Base-by-base conservation (phyloP, 1,140 invertebrate species). In the Centruroides sculpturatus region DNA sequence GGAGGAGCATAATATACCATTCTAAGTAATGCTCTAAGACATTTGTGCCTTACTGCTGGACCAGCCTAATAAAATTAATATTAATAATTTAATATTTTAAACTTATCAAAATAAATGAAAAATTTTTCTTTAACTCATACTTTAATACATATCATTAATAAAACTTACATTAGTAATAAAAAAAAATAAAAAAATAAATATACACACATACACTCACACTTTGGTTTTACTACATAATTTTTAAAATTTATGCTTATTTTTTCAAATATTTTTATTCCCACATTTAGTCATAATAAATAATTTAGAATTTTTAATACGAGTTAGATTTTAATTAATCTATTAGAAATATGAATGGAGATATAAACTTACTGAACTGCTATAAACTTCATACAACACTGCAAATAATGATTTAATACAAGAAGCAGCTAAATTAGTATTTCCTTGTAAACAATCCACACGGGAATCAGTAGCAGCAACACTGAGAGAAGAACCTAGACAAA, bases 1-100 rank as follows among this genome's bases (percentile, higher is more conserved):
- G 71, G 65, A 11, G 68, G 64, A 36, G 92, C 87, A 74, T 94
- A 96, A 75, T 92, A 95, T 1, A 98, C 89, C 86, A 97, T 96
- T 56, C 93, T 81, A 12, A 98, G 78, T 34, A 98, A 79, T n/a
- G 94, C 92, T 71, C 92, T 84, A 35, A 98, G 80, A 73, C 93
- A 97, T 75, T 95, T 94, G 75, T 92, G 93, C 68, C 93, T 84
- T 11, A 98, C 92, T 58, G 92, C 89, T n/a, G 92, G 92, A 6
- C 94, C 94, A 59, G 94, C 93, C 75, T 76, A 60, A 5, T 65
- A 65, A 23, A 10, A 53, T 10, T 41, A 41, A 41, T 41, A 41
- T 41, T 41, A 6, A 41, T 41, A 41, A 41, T 23, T 23, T 0
- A 23, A 23, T 23, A 23, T 23, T 23, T 23, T 23, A 23, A 23